Evolutionary conservation across 2,797 vertebrate genomes (phyloP), one percentile per base, ranked within the genome.

Genomic region (Macroramphosus scolopax): DNA sequence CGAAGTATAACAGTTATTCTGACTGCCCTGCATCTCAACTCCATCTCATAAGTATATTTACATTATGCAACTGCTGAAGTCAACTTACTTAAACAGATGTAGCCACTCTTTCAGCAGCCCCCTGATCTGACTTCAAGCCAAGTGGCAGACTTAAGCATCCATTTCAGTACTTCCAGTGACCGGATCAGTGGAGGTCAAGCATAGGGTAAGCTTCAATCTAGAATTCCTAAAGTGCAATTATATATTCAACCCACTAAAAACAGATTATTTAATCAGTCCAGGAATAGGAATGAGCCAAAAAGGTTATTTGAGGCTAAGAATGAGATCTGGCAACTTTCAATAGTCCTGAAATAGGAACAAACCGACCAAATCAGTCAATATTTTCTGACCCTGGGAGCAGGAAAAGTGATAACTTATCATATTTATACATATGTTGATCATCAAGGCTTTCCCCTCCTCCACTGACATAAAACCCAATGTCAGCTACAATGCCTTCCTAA

Each of bases 201-300:
- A 17, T 5, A 29, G 72, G 77, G 41, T 79, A 84, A 80, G 74
- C 66, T 68, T 77, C 71, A 84, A 85, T 88, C 75, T 68, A 80
- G 85, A 71, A 78, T 72, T 78, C 72, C 62, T 84, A 56, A 80
- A 82, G 72, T 39, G 33, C 75, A 80, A 68, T 80, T 55, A 68
- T 70, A 24, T 16, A 14, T 54, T 55, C 44, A 53, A 46, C 32
- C 56, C 41, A 15, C 50, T 52, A 47, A 75, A 78, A 75, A 66
- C 67, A 59, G 70, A 82, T 81, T 78, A 78, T 80, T 75, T 68
- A 64, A 82, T 83, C 75, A 80, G 63, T 6, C 30, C 18, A 17
- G 14, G 37, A 33, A 26, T 8, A 69, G 28, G 63, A 72, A 68
- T 15, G 45, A 63, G 81, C 75, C 81, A 81, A 68, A 76, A 66